These are phyloP conservation scores for Rissa tridactyla DNA, from an alignment of 2,113 vertebrate species.

Conservation along the genomic window DNA sequence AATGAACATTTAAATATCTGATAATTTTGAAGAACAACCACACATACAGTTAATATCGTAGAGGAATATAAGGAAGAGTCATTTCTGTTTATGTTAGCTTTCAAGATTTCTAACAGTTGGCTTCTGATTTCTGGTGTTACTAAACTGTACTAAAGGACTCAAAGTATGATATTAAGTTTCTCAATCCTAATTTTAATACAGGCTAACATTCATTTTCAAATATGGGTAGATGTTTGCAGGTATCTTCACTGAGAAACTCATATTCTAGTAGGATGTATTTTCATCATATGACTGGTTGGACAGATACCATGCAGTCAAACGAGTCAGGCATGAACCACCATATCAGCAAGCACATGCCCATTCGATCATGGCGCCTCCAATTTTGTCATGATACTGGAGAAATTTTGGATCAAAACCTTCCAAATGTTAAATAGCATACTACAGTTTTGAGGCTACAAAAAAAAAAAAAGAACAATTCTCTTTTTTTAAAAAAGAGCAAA, in stretches of 20 bases:
- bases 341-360: not conserved
- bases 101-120: not conserved
- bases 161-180: not conserved
- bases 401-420: not conserved
- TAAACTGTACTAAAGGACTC: not conserved
- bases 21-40: not conserved
- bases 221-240: not conserved
- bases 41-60: not conserved
- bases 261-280: accelerated
- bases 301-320: not conserved
- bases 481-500: not conserved
- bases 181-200: not conserved
- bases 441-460: not conserved
- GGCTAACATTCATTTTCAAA: not conserved
- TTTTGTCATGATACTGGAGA: not conserved
- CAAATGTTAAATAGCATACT: not conserved
- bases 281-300: not conserved
- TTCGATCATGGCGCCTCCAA: not conserved
- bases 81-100: not conserved
- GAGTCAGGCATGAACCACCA: not conserved
- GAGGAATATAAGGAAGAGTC: not conserved
- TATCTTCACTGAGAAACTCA: not conserved
- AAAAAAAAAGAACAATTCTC: not conserved
- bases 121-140: not conserved
- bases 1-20: not conserved